Conservation (phyloP, 2,888 invertebrate genomes). For the Listrodromus nycthemerus region DNA sequence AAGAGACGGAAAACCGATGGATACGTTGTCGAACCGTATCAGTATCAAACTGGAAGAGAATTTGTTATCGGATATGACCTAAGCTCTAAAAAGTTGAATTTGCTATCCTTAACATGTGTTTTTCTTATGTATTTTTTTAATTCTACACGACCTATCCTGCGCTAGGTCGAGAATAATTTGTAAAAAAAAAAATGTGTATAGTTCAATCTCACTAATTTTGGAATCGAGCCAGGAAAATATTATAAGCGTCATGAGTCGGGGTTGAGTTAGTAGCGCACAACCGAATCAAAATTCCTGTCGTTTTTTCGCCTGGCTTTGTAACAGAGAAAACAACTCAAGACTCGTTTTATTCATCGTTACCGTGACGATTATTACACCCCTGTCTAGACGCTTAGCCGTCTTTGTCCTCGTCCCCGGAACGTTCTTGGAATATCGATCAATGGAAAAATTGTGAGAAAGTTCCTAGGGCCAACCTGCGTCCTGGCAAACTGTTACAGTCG, state of each 20-base stretch:
- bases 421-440: conserved; percentile 38
- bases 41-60: neutral
- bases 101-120: neutral
- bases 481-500: neutral
- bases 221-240: no score
- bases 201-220: no score
- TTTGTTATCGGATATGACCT: neutral
- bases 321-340: conserved; percentile 32
- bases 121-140: neutral
- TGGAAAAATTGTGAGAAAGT: conserved; percentile 35
- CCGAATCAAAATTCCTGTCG: neutral
- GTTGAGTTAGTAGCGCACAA: neutral
- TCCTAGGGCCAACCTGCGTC: neutral
- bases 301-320: neutral
- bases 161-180: neutral
- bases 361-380: conserved; percentile 49
- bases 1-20: neutral
- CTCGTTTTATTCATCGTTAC: conserved; percentile 47
- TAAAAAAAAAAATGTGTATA: no score
- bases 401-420: conserved; percentile 29
- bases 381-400: conserved; percentile 37
- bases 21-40: conserved; percentile 1
- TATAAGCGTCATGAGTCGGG: no score
- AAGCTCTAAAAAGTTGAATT: neutral
- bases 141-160: neutral